phyloP scores from a whole-genome alignment of 2,797 vertebrate species.

The Chelidonichthys spinosus region DNA sequence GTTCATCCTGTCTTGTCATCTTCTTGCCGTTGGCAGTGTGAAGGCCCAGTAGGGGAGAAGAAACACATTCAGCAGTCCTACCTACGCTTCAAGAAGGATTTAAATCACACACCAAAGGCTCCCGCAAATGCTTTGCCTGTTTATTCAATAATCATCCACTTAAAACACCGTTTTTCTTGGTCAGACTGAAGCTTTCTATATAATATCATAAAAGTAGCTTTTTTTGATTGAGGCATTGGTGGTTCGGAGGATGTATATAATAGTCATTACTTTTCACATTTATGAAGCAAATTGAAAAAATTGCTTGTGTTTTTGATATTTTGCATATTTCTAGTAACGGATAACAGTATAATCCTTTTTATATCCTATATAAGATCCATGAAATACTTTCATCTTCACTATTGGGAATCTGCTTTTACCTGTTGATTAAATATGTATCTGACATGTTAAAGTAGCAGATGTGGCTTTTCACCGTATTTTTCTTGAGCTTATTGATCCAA shows the following conservation, averaged over 20 bases:
- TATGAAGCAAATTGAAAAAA: not conserved
- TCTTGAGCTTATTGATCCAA: not conserved
- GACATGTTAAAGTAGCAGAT: no score
- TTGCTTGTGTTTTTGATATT: not conserved
- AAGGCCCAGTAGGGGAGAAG: constrained; percentile 47
- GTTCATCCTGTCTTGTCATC: constrained; percentile 35
- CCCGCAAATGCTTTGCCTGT: constrained; percentile 24
- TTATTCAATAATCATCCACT: constrained; percentile 42
- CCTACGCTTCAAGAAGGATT: constrained; percentile 49
- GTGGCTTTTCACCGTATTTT: not conserved
- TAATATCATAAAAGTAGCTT: constrained; percentile 7
- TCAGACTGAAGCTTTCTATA: constrained; percentile 14
- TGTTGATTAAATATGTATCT: not conserved
- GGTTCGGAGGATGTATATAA: not conserved
- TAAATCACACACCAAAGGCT: constrained; percentile 51
- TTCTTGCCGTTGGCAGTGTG: constrained; percentile 47
- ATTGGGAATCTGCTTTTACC: not conserved
- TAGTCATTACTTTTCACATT: not conserved
- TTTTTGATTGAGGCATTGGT: not conserved
- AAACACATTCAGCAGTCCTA: constrained; percentile 47
- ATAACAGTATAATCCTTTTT: no score
- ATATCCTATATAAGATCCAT: not conserved
- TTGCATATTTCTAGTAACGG: not conserved
- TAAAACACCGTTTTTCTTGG: constrained; percentile 9
- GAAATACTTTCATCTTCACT: not conserved